Percentiles rank a stretch among this genome's conserved stretches.
Conservation (phyloP, 2,113 vertebrate species). For the Dasypus novemcinctus region DNA sequence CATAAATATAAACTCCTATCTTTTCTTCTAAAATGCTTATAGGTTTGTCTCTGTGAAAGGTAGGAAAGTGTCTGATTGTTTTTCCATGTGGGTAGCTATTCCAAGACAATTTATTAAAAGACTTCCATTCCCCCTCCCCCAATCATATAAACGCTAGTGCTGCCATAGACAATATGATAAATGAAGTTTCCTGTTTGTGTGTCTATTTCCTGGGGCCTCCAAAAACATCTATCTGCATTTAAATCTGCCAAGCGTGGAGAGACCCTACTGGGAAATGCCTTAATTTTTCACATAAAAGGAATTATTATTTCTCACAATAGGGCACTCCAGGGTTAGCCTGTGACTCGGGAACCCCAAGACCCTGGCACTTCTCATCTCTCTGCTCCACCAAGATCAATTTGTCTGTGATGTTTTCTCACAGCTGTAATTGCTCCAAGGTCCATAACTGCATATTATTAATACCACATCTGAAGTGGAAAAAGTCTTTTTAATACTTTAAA, state of each 20-base stretch:
- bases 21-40: not conserved
- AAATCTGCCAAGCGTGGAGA: too few species aligned
- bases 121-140: not conserved
- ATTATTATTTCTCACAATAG: not conserved
- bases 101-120: not conserved
- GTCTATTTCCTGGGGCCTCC: not conserved
- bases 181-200: not conserved
- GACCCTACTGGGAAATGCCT: not conserved
- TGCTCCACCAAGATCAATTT: not conserved
- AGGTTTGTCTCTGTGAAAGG: not conserved
- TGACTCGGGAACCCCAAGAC: too few species aligned
- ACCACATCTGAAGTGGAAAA: not conserved
- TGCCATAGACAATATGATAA: not conserved
- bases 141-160: not conserved
- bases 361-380: rapidly evolving
- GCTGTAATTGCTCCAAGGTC: not conserved
- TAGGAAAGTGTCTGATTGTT: not conserved
- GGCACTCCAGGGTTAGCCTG: rapidly evolving
- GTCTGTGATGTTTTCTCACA: not conserved
- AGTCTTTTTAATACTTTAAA: not conserved
- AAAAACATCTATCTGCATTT: not conserved
- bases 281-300: not conserved
- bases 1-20: not conserved
- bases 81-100: not conserved
- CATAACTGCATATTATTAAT: rapidly evolving